Conservation (phyloP, 2,113 vertebrate species). For the Planiliza haematocheilus region DNA sequence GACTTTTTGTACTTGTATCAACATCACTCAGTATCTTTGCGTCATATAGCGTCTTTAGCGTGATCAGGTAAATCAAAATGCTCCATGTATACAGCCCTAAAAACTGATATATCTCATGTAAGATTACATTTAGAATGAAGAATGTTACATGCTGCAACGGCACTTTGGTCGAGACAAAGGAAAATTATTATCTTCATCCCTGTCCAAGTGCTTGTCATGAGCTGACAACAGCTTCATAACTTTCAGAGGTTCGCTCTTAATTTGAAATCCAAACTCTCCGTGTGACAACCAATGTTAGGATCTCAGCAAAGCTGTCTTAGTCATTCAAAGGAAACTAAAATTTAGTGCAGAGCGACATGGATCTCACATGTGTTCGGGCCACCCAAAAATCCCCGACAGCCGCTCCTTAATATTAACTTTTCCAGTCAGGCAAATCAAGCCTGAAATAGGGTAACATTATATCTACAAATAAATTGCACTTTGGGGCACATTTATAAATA, state of each 20-base stretch:
- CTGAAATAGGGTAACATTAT: conserved; percentile 76
- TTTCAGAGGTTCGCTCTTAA: conserved; percentile 32
- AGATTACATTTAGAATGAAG: no score
- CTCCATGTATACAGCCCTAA: no score
- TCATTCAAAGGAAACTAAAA: conserved; percentile 49
- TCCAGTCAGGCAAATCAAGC: conserved; percentile 76
- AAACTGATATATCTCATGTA: no score
- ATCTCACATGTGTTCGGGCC: conserved; percentile 69
- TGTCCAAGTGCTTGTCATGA: conserved; percentile 19
- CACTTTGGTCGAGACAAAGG: conserved; percentile 4
- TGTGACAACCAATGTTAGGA: conserved; percentile 44
- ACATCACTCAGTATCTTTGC: no score
- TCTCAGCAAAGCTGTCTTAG: conserved; percentile 49
- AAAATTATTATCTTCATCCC: conserved; percentile 22
- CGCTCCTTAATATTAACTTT: conserved; percentile 79
- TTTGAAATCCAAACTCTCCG: conserved; percentile 49
- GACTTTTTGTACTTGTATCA: no score
- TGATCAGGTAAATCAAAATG: not conserved
- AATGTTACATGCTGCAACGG: no score
- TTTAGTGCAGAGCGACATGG: conserved; percentile 34
- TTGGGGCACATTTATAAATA: conserved; percentile 69
- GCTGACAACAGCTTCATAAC: conserved; percentile 9
- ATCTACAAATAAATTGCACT: conserved; percentile 77
- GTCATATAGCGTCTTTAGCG: no score
- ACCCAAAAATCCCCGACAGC: conserved; percentile 77